A percentile compares a stretch with the other conserved stretches of the same genome.
phyloP scores from a whole-genome alignment of 2,113 vertebrate genomes.

The Phrynosoma platyrhinos region DNA sequence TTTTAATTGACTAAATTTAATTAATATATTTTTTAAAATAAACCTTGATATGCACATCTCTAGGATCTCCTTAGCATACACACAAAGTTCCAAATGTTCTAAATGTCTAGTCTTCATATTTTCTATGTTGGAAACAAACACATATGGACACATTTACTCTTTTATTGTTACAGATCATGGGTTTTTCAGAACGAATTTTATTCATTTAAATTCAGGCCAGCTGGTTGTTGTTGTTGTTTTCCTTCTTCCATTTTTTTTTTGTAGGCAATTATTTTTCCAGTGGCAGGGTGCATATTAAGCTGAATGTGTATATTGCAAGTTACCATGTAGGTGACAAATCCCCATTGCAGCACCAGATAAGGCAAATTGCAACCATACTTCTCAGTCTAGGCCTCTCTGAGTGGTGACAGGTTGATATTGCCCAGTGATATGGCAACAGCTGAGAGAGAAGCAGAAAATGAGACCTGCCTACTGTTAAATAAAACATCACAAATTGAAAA shows the following conservation, averaged over 20 bases:
- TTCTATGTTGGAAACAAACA: background rate
- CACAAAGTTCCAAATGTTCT: too few species aligned
- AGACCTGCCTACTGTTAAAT: constrained; percentile 28
- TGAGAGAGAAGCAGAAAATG: background rate
- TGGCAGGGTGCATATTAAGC: constrained; percentile 8
- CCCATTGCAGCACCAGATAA: background rate
- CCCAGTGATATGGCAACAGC: background rate
- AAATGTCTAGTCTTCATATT: background rate
- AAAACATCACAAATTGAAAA: constrained; percentile 17
- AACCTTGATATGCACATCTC: background rate
- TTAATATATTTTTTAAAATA: background rate
- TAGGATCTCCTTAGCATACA: too few species aligned
- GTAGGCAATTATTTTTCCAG: constrained; percentile 14
- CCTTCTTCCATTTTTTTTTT: constrained; percentile 23
- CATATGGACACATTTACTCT: background rate
- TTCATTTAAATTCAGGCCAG: background rate
- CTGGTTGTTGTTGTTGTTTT: background rate
- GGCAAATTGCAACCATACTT: accelerated
- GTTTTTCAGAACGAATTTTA: background rate
- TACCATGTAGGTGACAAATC: background rate
- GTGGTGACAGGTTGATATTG: constrained; percentile 3
- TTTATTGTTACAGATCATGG: background rate
- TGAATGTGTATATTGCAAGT: background rate
- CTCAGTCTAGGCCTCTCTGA: constrained; percentile 7
- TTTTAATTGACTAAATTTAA: background rate